These are phyloP conservation scores for Orchesella cincta DNA, from an alignment of 1,140 invertebrate species.

Conservation along the genomic window DNA sequence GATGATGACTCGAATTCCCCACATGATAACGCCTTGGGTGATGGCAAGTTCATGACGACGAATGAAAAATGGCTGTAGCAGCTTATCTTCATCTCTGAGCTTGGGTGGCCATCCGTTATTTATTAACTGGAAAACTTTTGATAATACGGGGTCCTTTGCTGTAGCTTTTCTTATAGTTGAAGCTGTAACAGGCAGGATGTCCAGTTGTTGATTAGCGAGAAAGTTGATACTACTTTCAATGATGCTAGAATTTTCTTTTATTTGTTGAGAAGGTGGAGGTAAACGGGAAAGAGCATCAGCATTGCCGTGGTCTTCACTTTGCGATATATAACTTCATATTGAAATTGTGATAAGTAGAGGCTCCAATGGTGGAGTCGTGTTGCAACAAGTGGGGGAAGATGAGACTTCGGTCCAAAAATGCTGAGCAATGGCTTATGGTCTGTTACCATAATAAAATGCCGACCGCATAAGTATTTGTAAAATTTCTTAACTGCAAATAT, in stretches of 20 bases:
- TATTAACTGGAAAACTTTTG: slow-evolving; percentile 21
- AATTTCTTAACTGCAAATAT: slow-evolving; percentile 58
- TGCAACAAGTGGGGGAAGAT: slow-evolving; percentile 47
- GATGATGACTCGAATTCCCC: slow-evolving; percentile 54
- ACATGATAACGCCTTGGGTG: slow-evolving; percentile 43
- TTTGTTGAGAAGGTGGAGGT: slow-evolving; percentile 1
- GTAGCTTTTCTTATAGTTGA: neutral
- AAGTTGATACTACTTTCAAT: neutral
- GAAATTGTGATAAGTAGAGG: slow-evolving; percentile 53
- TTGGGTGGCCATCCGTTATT: slow-evolving; percentile 30
- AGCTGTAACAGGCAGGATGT: neutral
- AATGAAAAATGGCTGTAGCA: neutral
- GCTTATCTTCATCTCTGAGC: neutral
- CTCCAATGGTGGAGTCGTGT: slow-evolving; percentile 54
- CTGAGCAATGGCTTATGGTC: slow-evolving; percentile 40
- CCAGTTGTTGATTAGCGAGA: slow-evolving; percentile 6
- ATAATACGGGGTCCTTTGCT: slow-evolving; percentile 14
- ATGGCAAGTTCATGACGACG: slow-evolving; percentile 30
- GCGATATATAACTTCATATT: slow-evolving; percentile 54
- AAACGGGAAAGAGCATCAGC: slow-evolving; percentile 54
- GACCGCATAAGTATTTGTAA: slow-evolving; percentile 57
- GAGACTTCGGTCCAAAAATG: neutral
- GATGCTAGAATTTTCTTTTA: neutral
- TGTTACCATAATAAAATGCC: neutral
- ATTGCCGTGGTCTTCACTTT: slow-evolving; percentile 48